Percentiles rank a stretch among this genome's conserved stretches.
Conservation (phyloP, 2,888 invertebrate species). For the Rhagophthalmus giganteus region DNA sequence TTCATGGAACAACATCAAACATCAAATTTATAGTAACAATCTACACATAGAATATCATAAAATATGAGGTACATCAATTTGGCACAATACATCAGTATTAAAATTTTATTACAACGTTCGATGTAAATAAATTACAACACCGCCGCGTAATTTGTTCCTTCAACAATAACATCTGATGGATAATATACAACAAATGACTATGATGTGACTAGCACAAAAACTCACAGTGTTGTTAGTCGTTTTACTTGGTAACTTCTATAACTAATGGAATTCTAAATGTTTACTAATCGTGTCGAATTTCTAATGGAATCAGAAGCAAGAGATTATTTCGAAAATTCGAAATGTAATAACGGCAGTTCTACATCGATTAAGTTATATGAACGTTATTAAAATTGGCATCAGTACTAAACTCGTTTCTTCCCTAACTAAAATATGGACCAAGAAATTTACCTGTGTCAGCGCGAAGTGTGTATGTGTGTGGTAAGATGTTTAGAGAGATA, state of each 20-base stretch:
- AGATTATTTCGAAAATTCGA: too few species aligned
- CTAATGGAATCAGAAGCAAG: too few species aligned
- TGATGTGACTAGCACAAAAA: slow-evolving; percentile 52
- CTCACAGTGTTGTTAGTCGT: slow-evolving; percentile 41
- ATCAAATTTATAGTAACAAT: slow-evolving; percentile 39
- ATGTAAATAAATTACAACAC: slow-evolving; percentile 33
- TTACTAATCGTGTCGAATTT: too few species aligned
- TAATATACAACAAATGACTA: slow-evolving; percentile 39
- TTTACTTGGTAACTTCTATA: slow-evolving; percentile 46
- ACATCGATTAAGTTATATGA: not conserved
- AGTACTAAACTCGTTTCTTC: too few species aligned
- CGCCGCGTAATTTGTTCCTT: slow-evolving; percentile 15
- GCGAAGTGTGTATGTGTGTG: slow-evolving; percentile 82
- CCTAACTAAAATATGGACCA: too few species aligned
- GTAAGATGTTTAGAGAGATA: slow-evolving; percentile 90
- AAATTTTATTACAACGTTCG: slow-evolving; percentile 35
- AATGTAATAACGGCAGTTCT: not conserved
- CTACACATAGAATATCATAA: slow-evolving; percentile 40
- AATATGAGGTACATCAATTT: slow-evolving; percentile 77
- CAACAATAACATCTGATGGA: slow-evolving; percentile 11
- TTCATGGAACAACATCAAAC: slow-evolving; percentile 35
- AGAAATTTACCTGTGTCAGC: slow-evolving; percentile 41
- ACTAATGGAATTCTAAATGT: too few species aligned
- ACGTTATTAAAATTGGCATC: too few species aligned
- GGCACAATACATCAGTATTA: slow-evolving; percentile 62